Evolutionary conservation across 2,797 vertebrate species (phyloP), one percentile per base, ranked within the genome.

Genomic region (Buceros bicornis): DNA sequence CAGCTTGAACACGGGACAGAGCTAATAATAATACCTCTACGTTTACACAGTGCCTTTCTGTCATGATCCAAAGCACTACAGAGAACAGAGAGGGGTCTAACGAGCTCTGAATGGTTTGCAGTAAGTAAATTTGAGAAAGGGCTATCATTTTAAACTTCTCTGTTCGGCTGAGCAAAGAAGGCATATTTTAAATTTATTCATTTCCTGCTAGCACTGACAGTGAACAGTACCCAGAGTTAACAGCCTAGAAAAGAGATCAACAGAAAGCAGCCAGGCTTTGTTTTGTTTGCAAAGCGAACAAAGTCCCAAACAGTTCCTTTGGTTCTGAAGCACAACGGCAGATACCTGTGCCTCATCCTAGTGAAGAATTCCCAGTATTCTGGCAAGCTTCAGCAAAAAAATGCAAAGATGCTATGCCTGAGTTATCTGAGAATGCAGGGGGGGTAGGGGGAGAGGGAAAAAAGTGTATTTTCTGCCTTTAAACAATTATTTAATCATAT

Each of bases 1-100:
- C 20, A 20, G 66, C 88, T 85, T 79, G 81, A 92, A 77, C 53
- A 83, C 0, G 0, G 77, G 79, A 90, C 5, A 1, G 83, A 86
- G 60, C 79, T 95, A 95, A 94, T 94, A 91, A 95, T 88, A 89
- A 87, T 89, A 93, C 65, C 90, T 95, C 37, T 91, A 90, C n/a
- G 16, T 97, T 96, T 89, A 92, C 54, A 72, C 69, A 43, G 37
- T 48, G 72, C n/a, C 85, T 76, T 87, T 71, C 58, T 82, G 69
- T 90, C 86, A 89, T 3, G 4, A 91, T 82, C 82, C 83, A 80
- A 76, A 89, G 73, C 58, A 25, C 70, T 12, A 6, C 1, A 40
- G 89, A 83, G 78, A 81, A 89, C 62, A 79, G 62, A 78, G 47
- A 56, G 53, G 2, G 1, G 81, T 82, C 57, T 83, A 83, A 66